Evolutionary conservation across 2,888 invertebrate species (phyloP), one percentile per base, ranked within the genome.

Genomic region (Synergus gifuensis): DNA sequence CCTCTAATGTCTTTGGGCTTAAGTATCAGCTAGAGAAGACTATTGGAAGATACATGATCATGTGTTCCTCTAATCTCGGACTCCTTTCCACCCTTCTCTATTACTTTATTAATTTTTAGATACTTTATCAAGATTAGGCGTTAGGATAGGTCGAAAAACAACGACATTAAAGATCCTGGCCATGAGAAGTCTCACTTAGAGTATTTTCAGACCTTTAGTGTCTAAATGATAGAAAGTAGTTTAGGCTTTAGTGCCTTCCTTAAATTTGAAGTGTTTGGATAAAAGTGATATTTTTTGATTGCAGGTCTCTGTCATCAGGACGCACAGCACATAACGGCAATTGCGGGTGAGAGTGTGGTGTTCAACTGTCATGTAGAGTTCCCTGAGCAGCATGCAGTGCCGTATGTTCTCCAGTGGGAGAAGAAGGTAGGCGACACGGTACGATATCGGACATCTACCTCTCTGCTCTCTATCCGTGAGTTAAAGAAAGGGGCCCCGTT

Each of bases 391-490:
- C 96, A 97, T 94, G 97, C 98, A 92, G 97, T 98, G 94, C 98
- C 98, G 94, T 98, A 98, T 95, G 98, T 98, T 94, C 96, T 98
- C 93, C 98, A 98, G 95, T 99, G 98, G 98, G 97, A 98, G 96
- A 98, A 98, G 96, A 98, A 98, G 97, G 98, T 98, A 97, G 96
- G 97, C 96, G 96, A 97, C 94, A 96, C 96, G 97, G 97, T 97
- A 97, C 96, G 97, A 95, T 96, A 95, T 94, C 94, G 89, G 91
- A 90, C 90, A 88, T 88, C 90, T 89, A 86, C 88, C 88, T 90
- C 92, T 91, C 91, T 91, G 91, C 91, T 92, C 91, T 90, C 91
- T 91, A 91, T 91, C 89, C 92, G 92, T 91, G 92, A 92, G 91
- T 91, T 91, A 88, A 89, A 89, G 84, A 84, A 87, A 86, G 88